These are phyloP conservation scores for Rhadinocentrus ornatus DNA, from an alignment of 2,797 vertebrate genomes.

Conservation along the genomic window DNA sequence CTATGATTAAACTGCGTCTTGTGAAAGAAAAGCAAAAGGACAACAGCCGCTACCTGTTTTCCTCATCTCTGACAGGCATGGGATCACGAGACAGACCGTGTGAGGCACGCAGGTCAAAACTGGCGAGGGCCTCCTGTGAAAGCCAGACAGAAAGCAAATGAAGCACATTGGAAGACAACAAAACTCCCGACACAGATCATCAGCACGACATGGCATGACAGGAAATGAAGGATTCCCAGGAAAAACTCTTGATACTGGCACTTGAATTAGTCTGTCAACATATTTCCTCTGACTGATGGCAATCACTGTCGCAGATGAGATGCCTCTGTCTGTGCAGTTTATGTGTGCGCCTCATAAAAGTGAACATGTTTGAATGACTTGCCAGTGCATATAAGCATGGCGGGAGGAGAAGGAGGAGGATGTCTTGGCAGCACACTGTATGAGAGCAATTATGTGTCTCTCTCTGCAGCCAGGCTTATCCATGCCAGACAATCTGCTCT, in stretches of 20 bases:
- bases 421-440: constrained; percentile 70
- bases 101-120: constrained; percentile 68
- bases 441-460: constrained; percentile 73
- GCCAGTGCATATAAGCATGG: constrained; percentile 68
- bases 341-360: constrained; percentile 58
- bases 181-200: constrained; percentile 31
- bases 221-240: constrained; percentile 52
- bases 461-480: constrained; percentile 66
- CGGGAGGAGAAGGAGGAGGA: constrained; percentile 58
- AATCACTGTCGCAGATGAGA: constrained; percentile 54
- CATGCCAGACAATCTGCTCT: constrained; percentile 77
- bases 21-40: background rate
- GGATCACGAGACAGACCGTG: constrained; percentile 74
- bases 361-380: constrained; percentile 64
- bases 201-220: constrained; percentile 30
- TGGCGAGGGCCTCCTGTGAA: constrained; percentile 67
- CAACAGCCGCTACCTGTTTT: constrained; percentile 62
- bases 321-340: constrained; percentile 40
- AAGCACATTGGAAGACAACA: constrained; percentile 16
- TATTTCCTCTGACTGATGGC: constrained; percentile 55
- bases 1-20: background rate
- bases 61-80: constrained; percentile 67
- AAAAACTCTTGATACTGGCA: constrained; percentile 45
- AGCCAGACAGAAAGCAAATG: constrained; percentile 54
- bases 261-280: constrained; percentile 64